Base-by-base conservation (phyloP, 2,113 vertebrate species). In the Dromaius novaehollandiae region DNA sequence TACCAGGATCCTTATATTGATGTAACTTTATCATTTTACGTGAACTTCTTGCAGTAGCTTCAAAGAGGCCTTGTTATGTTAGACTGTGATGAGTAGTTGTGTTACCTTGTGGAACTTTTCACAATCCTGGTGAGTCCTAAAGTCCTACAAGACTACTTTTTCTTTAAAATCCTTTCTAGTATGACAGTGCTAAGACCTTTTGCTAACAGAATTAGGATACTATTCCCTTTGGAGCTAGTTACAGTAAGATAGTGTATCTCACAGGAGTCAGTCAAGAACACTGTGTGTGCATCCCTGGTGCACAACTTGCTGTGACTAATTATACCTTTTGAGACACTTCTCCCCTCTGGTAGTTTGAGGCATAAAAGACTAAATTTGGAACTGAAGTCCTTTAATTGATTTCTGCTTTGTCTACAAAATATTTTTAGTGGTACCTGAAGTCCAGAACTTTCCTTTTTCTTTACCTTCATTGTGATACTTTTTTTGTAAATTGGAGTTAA, bases 301-400 rank as follows among this genome's bases (percentile, higher is more conserved):
- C 42, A 79, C 74, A 93, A 20, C 86, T 95, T 93, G 22, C 48
- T 95, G 68, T 84, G 66, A 68, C 66, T 89, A 85, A 65, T 88
- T 65, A 38, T 66, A 50, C 56, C 85, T 94, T 73, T 74, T 70
- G 66, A 34, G 20, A 8, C 40, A 65, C 38, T 85, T 89, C 19
- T 79, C 28, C 25, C 14, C 38, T 73, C 18, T 55, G 34, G 36
- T 81, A 79, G 14, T 71, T 51, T 60, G 42, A 86, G 46, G 36
- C 90, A 18, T 30, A 70, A 71, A 89, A 79, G 82, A 38, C 46
- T 89, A 65, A 82, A 80, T 88, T 82, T 93, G 74, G 84, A 90
- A 89, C 51, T 82, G 11, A 20, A 63, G 53, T 65, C 15, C 8
- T 80, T 86, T 30, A 60, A 48, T 40, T 80, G 30, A 36, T 81